phyloP scores from a whole-genome alignment of 2,888 invertebrate genomes.

The Labia minor region DNA sequence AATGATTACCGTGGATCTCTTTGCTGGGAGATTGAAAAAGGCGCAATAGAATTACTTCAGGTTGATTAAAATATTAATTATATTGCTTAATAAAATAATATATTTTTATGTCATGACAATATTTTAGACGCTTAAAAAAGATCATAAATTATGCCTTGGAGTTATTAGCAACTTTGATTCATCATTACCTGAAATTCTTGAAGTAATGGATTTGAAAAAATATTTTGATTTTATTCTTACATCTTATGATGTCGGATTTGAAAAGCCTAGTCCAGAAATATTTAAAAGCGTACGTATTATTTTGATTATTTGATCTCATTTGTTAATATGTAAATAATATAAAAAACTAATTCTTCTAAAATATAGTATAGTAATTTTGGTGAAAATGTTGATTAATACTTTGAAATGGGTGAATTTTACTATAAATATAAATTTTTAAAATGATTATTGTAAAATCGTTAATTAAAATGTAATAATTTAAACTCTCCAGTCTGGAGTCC shows the following conservation, averaged over 20 bases:
- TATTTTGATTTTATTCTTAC: slow-evolving; percentile 71
- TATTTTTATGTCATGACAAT: background rate
- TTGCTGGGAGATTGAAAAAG: background rate
- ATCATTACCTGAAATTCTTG: slow-evolving; percentile 56
- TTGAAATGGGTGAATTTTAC: too few species aligned
- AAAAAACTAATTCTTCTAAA: too few species aligned
- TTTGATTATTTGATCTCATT: too few species aligned
- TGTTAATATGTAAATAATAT: too few species aligned
- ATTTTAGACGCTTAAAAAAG: background rate
- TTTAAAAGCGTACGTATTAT: slow-evolving; percentile 41
- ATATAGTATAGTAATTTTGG: too few species aligned
- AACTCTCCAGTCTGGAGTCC: too few species aligned
- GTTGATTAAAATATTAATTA: background rate
- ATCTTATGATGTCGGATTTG: slow-evolving; percentile 60
- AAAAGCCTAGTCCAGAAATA: slow-evolving; percentile 65
- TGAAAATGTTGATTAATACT: too few species aligned
- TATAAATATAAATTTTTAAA: too few species aligned
- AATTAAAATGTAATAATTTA: too few species aligned
- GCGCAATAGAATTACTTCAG: background rate
- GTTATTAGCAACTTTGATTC: slow-evolving; percentile 86
- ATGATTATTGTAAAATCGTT: too few species aligned
- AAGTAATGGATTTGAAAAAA: slow-evolving; percentile 50
- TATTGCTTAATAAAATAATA: background rate
- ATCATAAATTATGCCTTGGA: slow-evolving; percentile 45
- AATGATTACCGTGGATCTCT: background rate